Conservation (phyloP, 1,140 invertebrate genomes). For the Apis mellifera region DNA sequence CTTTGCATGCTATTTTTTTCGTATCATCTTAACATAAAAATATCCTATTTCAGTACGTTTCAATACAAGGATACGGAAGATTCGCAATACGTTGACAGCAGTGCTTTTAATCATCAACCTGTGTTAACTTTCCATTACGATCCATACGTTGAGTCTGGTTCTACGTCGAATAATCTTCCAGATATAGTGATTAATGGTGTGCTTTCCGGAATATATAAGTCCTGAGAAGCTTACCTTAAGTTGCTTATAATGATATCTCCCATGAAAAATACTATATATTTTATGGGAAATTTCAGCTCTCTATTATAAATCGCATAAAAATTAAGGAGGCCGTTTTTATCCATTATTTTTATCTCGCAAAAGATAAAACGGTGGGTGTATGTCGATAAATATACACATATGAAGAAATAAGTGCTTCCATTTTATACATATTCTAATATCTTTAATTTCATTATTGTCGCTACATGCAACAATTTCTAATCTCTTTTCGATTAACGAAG, state of each 20-base stretch:
- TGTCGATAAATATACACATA: not conserved
- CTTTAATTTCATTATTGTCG: too few species aligned
- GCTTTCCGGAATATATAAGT: constrained; percentile 78
- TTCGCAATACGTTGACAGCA: constrained; percentile 48
- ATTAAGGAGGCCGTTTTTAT: not conserved
- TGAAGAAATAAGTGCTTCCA: constrained; percentile 6
- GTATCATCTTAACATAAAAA: too few species aligned
- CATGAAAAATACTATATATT: not conserved
- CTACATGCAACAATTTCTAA: not conserved
- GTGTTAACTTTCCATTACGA: constrained; percentile 78
- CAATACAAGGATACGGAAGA: constrained; percentile 55
- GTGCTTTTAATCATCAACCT: constrained; percentile 74
- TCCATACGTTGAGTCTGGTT: constrained; percentile 72
- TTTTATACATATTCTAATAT: not conserved
- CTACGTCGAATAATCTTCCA: constrained; percentile 75
- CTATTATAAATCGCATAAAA: not conserved
- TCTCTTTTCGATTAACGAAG: not conserved
- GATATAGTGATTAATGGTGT: constrained; percentile 82
- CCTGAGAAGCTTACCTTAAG: constrained; percentile 44
- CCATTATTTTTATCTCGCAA: not conserved
- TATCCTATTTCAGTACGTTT: constrained; percentile 51
- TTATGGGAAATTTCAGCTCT: not conserved
- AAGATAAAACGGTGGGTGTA: not conserved
- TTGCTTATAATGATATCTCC: too few species aligned
- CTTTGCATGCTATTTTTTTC: too few species aligned